These are phyloP conservation scores for Myrmophylax atrothorax DNA, from an alignment of 2,113 vertebrate species.

Conservation along the genomic window DNA sequence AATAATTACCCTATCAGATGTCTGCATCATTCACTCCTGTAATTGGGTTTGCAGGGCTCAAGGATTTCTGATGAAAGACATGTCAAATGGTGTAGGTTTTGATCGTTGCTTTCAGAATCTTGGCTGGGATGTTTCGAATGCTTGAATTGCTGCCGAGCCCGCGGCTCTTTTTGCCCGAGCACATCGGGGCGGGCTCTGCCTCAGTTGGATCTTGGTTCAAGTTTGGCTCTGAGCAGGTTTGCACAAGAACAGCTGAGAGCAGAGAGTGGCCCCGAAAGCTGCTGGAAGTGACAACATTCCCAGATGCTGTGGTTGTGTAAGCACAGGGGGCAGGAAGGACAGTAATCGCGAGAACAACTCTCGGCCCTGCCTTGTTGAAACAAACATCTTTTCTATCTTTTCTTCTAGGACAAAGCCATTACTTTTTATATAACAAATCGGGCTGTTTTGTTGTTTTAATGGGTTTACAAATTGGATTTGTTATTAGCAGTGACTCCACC, in stretches of 20 bases:
- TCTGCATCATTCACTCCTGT: neutral
- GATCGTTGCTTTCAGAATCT: neutral
- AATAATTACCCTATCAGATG: neutral
- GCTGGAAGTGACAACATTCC: neutral
- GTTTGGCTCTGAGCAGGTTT: neutral
- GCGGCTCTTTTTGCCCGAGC: neutral
- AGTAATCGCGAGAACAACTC: neutral
- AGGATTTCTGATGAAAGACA: neutral
- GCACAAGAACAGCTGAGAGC: neutral
- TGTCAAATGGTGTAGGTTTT: neutral
- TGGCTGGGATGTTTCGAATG: neutral
- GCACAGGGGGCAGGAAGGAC: neutral
- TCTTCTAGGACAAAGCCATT: neutral
- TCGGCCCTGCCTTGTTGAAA: neutral
- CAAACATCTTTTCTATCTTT: neutral
- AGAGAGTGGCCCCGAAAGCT: neutral
- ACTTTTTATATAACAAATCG: neutral
- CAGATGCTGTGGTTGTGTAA: neutral
- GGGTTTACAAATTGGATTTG: conserved; percentile 19
- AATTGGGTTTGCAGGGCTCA: neutral
- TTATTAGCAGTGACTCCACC: neutral
- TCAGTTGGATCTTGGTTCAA: neutral
- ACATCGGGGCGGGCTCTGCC: neutral
- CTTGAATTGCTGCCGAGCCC: neutral
- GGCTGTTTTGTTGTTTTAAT: conserved; percentile 29